Evolutionary conservation across 2,113 vertebrate species (phyloP).

Genomic region (Pseudopipra pipra): DNA sequence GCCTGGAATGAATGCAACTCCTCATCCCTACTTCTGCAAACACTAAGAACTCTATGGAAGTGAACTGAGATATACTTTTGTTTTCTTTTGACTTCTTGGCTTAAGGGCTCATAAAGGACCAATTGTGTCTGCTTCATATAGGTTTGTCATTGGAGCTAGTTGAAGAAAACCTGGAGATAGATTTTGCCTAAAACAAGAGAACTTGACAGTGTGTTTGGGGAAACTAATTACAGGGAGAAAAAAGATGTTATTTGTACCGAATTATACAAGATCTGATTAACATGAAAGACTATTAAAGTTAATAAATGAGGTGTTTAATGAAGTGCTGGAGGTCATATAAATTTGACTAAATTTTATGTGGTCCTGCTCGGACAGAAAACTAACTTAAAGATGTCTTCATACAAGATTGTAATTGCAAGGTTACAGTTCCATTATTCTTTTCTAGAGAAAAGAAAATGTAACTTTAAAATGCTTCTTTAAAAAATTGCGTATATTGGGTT

Average conservation of each 20-base stretch:
- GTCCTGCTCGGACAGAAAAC: neutral
- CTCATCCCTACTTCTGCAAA: neutral
- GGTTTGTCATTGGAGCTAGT: neutral
- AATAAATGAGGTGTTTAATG: neutral
- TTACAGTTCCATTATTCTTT: neutral
- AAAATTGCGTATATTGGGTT: neutral
- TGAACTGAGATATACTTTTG: neutral
- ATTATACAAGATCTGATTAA: neutral
- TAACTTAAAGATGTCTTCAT: neutral
- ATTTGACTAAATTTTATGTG: neutral
- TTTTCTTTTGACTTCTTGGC: neutral
- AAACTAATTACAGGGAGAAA: neutral
- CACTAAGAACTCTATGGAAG: neutral
- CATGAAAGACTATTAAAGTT: neutral
- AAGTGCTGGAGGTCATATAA: neutral
- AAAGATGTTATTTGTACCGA: neutral
- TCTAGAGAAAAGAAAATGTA: neutral
- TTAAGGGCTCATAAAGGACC: neutral
- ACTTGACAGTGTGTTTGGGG: neutral
- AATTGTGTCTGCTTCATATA: neutral
- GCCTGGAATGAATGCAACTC: neutral
- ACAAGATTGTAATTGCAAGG: neutral
- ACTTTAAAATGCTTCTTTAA: neutral
- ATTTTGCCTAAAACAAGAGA: neutral
- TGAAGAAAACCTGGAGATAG: neutral